phyloP scores from a whole-genome alignment of 2,797 vertebrate species.

The Selene dorsalis region DNA sequence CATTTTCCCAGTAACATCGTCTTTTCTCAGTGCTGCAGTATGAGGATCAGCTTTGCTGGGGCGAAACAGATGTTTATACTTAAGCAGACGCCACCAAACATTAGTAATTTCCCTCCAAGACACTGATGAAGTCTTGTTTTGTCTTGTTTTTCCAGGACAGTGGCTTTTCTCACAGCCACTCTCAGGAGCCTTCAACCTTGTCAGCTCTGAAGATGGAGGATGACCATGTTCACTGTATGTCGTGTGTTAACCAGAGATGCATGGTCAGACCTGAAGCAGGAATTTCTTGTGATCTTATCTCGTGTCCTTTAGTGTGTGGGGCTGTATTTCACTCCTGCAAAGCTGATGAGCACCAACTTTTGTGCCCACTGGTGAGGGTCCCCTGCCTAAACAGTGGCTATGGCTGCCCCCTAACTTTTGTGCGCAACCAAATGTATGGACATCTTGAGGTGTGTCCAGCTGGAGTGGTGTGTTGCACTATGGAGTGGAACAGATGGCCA shows the following conservation, averaged over 20 bases:
- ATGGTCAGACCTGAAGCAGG: slow-evolving; percentile 89
- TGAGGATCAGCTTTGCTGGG: too few species aligned
- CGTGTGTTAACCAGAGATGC: slow-evolving; percentile 93
- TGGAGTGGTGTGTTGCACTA: slow-evolving; percentile 97
- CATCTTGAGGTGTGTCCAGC: slow-evolving; percentile 98
- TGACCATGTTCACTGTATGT: slow-evolving; percentile 91
- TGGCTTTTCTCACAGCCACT: slow-evolving; percentile 40
- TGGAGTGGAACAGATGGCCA: slow-evolving; percentile 99
- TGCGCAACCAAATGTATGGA: slow-evolving; percentile 92
- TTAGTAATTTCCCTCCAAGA: background rate
- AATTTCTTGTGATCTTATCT: slow-evolving; percentile 90
- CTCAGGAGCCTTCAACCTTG: slow-evolving; percentile 9
- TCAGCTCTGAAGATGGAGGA: slow-evolving; percentile 79
- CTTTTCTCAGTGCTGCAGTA: too few species aligned
- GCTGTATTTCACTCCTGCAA: slow-evolving; percentile 97
- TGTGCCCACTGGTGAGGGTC: slow-evolving; percentile 93
- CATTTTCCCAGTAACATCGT: too few species aligned
- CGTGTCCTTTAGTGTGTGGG: slow-evolving; percentile 91
- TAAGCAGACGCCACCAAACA: background rate
- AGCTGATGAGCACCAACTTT: slow-evolving; percentile 90
- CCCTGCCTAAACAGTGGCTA: slow-evolving; percentile 94
- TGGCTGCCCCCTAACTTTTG: slow-evolving; percentile 91
- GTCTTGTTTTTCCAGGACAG: slow-evolving; percentile 35
- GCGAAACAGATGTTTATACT: background rate
- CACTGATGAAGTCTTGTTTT: background rate